Base-by-base conservation (phyloP, 2,797 vertebrate species). In the Phoebastria nigripes region DNA sequence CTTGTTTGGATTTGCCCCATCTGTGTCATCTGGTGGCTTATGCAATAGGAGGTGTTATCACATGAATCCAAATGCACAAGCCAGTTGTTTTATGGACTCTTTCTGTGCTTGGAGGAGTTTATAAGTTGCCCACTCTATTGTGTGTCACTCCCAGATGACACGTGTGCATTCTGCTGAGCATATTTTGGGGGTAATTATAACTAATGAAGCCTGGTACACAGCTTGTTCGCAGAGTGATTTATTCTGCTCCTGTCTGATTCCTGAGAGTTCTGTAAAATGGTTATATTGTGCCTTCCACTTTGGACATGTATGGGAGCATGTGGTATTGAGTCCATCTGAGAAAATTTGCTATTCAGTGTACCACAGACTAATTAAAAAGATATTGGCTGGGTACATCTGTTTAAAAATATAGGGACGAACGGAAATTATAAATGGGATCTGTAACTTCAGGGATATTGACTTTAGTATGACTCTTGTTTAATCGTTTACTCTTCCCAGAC, bases 41-140 rank as follows among this genome's bases (percentile, higher is more conserved):
- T 98, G 98, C 98, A 98, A 98, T 98, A 98, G 98, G 98, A 98
- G 98, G 98, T 98, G 98, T 98, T 98, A 98, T 96, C 97, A 86
- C 97, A 98, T 97, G 98, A 97, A 98, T 99, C 98, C 96, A 98
- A 99, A 99, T 98, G 98, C 98, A 98, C 97, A 96, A 97, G 98
- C 98, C 98, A 98, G 98, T 99, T 99, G 98, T 99, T 99, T 99
- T 99, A 99, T 99, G 98, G 99, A 99, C 99, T 99, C 98, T 97
- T 95, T 96, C 97, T 98, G 98, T 98, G 99, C 98, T 98, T 98
- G 97, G 96, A 98, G 98, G 98, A 99, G 99, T 99, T 99, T 99
- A 99, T 99, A 99, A 99, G 98, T 99, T 98, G 98, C 98, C 98
- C 90, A 87, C 96, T 97, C 98, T 97, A 99, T 99, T 99, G 99